These are phyloP conservation scores for Trimorus sp. DNA, from an alignment of 2,888 invertebrate genomes.

Conservation along the genomic window DNA sequence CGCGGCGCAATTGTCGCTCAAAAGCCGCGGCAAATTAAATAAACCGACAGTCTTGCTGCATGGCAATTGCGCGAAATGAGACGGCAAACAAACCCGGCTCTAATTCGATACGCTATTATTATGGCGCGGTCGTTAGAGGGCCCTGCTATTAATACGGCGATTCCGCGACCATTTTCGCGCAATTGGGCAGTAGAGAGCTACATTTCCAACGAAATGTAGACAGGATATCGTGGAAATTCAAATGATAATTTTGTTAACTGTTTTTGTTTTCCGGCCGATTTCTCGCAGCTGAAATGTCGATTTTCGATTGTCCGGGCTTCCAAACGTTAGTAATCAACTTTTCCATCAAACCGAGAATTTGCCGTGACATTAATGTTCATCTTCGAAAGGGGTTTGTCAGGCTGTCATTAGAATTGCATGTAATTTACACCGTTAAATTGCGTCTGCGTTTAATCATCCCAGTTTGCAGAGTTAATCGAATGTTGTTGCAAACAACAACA, in stretches of 20 bases:
- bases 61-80: constrained; percentile 61
- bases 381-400: constrained; percentile 12
- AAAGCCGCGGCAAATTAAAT: constrained; percentile 60
- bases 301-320: too few species aligned
- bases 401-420: constrained; percentile 37
- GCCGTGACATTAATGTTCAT: too few species aligned
- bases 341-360: too few species aligned
- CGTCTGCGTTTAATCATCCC: constrained; percentile 48
- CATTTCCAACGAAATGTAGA: not conserved
- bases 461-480: constrained; percentile 24
- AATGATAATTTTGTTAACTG: too few species aligned
- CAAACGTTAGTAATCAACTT: too few species aligned
- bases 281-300: too few species aligned
- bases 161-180: not conserved
- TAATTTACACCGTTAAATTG: constrained; percentile 54
- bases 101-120: constrained; percentile 60
- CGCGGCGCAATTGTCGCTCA: constrained; percentile 54
- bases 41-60: constrained; percentile 58
- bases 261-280: too few species aligned
- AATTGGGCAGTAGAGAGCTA: not conserved
- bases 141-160: constrained; percentile 4
- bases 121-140: constrained; percentile 14
- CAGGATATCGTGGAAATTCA: too few species aligned
- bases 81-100: constrained; percentile 57
- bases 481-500: constrained; percentile 1